Evolutionary conservation across 2,888 invertebrate genomes (phyloP).

Genomic region (Acholoe squamosa): DNA sequence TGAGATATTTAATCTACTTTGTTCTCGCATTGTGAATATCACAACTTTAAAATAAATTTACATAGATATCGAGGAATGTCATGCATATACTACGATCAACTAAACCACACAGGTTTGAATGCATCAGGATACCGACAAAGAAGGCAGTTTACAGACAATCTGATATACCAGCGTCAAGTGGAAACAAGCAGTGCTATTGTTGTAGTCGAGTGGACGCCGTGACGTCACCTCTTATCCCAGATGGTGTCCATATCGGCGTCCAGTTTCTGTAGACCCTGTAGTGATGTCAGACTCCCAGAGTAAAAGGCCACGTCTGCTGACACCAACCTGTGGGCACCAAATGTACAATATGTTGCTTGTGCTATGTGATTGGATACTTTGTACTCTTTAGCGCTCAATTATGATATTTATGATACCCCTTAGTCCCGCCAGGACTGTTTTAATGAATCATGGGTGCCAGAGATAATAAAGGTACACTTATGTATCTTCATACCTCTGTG

Average conservation of each 20-base stretch:
- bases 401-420: too few relatives aligned
- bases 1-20: background rate
- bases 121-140: background rate
- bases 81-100: background rate
- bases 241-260: slow-evolving; percentile 70
- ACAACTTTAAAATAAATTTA: background rate
- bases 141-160: background rate
- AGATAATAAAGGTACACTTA: too few relatives aligned
- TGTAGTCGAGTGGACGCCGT: background rate
- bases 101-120: background rate
- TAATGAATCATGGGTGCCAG: too few relatives aligned
- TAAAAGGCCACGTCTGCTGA: slow-evolving; percentile 82
- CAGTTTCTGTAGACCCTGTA: slow-evolving; percentile 78
- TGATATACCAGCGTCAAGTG: background rate
- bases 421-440: too few relatives aligned
- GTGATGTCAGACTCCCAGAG: slow-evolving; percentile 78
- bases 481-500: too few relatives aligned
- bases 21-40: background rate
- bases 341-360: too few relatives aligned
- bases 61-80: background rate
- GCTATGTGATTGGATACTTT: too few relatives aligned
- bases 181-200: background rate
- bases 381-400: too few relatives aligned
- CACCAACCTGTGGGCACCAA: slow-evolving; percentile 76
- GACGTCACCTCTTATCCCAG: slow-evolving; percentile 69